Evolutionary conservation across 2,113 vertebrate species (phyloP).

Genomic region (Hydrolagus affinis): DNA sequence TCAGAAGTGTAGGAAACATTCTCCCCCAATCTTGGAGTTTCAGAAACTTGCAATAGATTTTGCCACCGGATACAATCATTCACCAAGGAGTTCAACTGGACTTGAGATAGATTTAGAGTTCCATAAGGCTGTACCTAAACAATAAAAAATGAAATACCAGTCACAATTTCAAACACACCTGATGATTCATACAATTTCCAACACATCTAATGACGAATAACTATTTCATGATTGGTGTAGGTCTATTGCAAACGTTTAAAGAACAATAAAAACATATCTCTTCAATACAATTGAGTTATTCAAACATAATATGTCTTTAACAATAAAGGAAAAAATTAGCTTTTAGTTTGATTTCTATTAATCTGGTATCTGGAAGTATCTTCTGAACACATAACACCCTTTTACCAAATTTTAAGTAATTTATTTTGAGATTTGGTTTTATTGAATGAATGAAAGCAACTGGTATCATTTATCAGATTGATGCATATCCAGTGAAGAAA

Average conservation of each 20-base stretch:
- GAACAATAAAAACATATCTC: not conserved
- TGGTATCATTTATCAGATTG: not conserved
- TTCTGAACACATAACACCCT: not conserved
- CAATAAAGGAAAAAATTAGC: not conserved
- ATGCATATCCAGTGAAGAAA: not conserved
- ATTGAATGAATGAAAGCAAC: not conserved
- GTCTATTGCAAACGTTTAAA: not conserved
- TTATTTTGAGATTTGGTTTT: not conserved
- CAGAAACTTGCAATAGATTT: conserved; percentile 43
- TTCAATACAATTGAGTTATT: not conserved
- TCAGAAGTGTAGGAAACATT: conserved; percentile 38
- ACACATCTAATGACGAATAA: not conserved
- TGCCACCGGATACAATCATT: conserved; percentile 48
- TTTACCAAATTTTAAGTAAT: not conserved
- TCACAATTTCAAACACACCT: not conserved
- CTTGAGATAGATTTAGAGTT: conserved; percentile 50
- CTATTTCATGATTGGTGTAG: not conserved
- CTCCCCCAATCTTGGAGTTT: conserved; percentile 47
- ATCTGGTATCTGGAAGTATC: not conserved
- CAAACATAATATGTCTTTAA: not conserved
- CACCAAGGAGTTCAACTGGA: conserved; percentile 55
- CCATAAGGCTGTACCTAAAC: conserved; percentile 45
- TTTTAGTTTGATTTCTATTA: not conserved
- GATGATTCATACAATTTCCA: not conserved
- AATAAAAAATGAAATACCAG: conserved; percentile 38